Conservation (phyloP, 2,888 invertebrate genomes). For the Meteorus colon region DNA sequence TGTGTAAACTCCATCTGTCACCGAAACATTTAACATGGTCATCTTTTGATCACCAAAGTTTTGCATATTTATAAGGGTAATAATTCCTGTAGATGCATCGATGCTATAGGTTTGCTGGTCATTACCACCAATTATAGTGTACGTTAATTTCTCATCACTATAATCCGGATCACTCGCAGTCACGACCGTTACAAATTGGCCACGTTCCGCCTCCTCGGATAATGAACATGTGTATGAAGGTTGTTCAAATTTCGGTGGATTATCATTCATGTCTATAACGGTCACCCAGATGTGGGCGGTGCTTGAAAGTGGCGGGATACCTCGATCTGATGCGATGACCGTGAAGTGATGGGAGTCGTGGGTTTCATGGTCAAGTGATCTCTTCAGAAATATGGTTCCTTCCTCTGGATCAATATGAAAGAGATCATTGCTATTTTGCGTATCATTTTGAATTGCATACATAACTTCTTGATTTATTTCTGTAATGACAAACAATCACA, state of each 20-base stretch:
- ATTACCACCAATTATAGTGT: slow-evolving; percentile 89
- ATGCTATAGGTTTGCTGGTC: slow-evolving; percentile 84
- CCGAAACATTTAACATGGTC: slow-evolving; percentile 90
- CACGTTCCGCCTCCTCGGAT: slow-evolving; percentile 87
- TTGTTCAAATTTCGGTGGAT: slow-evolving; percentile 89
- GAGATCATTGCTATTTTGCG: slow-evolving; percentile 78
- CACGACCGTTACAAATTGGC: slow-evolving; percentile 91
- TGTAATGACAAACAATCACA: slow-evolving; percentile 57
- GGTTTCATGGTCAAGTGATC: slow-evolving; percentile 87
- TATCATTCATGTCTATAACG: slow-evolving; percentile 94
- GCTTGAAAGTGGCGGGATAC: slow-evolving; percentile 86
- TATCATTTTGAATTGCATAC: slow-evolving; percentile 82
- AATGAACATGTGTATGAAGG: slow-evolving; percentile 85
- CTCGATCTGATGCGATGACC: slow-evolving; percentile 87
- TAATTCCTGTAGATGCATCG: slow-evolving; percentile 77
- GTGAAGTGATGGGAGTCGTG: slow-evolving; percentile 84
- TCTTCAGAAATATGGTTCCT: slow-evolving; percentile 86
- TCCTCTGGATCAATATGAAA: slow-evolving; percentile 86
- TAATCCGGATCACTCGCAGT: slow-evolving; percentile 92
- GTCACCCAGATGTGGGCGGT: slow-evolving; percentile 89
- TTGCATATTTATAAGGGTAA: slow-evolving; percentile 84
- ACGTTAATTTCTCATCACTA: slow-evolving; percentile 84
- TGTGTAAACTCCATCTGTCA: slow-evolving; percentile 96
- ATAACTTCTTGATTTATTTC: slow-evolving; percentile 80
- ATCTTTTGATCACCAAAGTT: slow-evolving; percentile 81